phyloP scores from a whole-genome alignment of 2,797 vertebrate species.

The Tamandua tetradactyla region DNA sequence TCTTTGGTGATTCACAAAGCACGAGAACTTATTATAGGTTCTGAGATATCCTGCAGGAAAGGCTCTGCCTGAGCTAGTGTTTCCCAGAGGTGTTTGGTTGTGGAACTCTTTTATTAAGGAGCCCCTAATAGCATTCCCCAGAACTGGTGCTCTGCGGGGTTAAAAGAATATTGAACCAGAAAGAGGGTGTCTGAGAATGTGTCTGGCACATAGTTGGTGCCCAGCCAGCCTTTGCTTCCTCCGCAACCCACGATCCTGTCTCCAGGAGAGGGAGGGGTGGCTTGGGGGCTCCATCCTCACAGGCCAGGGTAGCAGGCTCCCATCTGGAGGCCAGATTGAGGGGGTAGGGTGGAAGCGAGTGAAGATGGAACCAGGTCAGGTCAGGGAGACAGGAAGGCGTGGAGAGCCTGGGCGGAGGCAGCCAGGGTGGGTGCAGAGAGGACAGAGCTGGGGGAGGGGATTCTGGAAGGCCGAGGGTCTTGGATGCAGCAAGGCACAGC shows the following conservation, averaged over 20 bases:
- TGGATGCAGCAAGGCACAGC: not conserved
- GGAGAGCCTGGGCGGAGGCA: not conserved
- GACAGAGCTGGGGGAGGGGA: not conserved
- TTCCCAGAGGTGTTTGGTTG: slow-evolving; percentile 70
- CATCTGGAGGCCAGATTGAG: slow-evolving; percentile 81
- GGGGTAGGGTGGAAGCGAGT: not conserved
- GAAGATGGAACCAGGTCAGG: slow-evolving; percentile 60
- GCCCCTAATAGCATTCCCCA: slow-evolving; percentile 75
- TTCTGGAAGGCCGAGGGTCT: not conserved
- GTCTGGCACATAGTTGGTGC: slow-evolving; percentile 80
- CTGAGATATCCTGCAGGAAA: not conserved
- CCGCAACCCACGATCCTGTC: slow-evolving; percentile 63
- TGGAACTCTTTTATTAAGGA: slow-evolving; percentile 75
- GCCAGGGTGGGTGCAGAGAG: not conserved
- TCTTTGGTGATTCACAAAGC: not conserved
- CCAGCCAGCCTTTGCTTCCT: slow-evolving; percentile 74
- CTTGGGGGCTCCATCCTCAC: slow-evolving; percentile 41
- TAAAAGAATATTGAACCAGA: slow-evolving; percentile 70
- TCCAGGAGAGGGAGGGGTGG: slow-evolving; percentile 59
- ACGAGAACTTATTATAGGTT: not conserved
- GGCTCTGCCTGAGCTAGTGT: slow-evolving; percentile 47
- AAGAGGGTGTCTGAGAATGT: slow-evolving; percentile 74
- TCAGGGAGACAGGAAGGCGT: slow-evolving; percentile 16
- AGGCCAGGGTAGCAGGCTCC: slow-evolving; percentile 56
- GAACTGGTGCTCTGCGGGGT: slow-evolving; percentile 53